A percentile compares a stretch with the other conserved stretches of the same genome.
Evolutionary conservation across 1,140 invertebrate genomes (phyloP).

Genomic region (Centruroides sculpturatus): DNA sequence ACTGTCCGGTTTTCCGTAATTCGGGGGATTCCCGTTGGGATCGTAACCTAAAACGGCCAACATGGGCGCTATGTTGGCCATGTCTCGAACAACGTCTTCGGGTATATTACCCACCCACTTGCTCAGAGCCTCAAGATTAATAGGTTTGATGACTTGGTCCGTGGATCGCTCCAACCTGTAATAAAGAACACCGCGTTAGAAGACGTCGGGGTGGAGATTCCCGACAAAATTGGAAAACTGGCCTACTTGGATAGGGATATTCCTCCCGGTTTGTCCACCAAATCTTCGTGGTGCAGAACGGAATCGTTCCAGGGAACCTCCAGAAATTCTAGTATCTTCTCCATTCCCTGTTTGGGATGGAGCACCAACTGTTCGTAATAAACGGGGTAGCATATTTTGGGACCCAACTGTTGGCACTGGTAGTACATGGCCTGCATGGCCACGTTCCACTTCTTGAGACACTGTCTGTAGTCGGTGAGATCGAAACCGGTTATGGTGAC

Average conservation of each 20-base stretch:
- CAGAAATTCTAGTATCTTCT: conserved; percentile 76
- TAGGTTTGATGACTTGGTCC: conserved; percentile 96
- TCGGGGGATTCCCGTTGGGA: conserved; percentile 81
- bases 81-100: conserved; percentile 72
- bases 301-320: conserved; percentile 89
- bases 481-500: conserved; percentile 98
- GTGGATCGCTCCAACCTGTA: conserved; percentile 88
- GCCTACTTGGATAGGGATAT: conserved; percentile 70
- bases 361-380: conserved; percentile 96
- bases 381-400: conserved; percentile 60
- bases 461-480: conserved; percentile 79
- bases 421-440: conserved; percentile 88
- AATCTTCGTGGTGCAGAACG: conserved; percentile 92
- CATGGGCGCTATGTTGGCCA: conserved; percentile 86
- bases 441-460: conserved; percentile 88
- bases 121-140: conserved; percentile 87
- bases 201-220: too few relatives aligned
- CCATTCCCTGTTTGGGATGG: conserved; percentile 79
- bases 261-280: conserved; percentile 89
- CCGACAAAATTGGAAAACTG: not conserved
- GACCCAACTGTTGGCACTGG: conserved; percentile 79
- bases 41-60: conserved; percentile 77
- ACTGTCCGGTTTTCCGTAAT: conserved; percentile 74
- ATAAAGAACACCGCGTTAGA: conserved; percentile 16
- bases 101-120: conserved; percentile 95